Evolutionary conservation across 1,140 invertebrate species (phyloP).

Genomic region (Drosophila nannoptera): DNA sequence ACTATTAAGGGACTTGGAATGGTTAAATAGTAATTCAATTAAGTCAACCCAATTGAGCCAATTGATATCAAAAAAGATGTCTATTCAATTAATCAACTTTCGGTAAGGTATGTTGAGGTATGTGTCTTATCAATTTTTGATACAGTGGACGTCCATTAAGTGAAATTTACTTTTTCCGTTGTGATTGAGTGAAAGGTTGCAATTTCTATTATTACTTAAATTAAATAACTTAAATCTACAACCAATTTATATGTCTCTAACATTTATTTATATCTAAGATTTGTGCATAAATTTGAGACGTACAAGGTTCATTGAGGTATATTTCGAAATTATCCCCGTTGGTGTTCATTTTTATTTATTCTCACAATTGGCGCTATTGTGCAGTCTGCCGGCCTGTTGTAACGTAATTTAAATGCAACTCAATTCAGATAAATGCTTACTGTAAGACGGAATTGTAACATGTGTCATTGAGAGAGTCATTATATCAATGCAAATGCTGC

Average conservation of each 20-base stretch:
- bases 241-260: not conserved
- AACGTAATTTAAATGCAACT: slow-evolving; percentile 8
- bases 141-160: not conserved
- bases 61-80: slow-evolving; percentile 48
- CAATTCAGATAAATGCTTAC: slow-evolving; percentile 28
- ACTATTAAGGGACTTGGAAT: slow-evolving; percentile 31
- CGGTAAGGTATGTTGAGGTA: slow-evolving; percentile 17
- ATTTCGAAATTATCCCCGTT: not conserved
- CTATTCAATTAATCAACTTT: slow-evolving; percentile 48
- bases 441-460: slow-evolving; percentile 8
- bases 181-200: too few relatives aligned
- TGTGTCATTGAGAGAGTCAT: slow-evolving; percentile 23
- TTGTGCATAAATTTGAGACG: not conserved
- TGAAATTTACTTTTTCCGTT: too few relatives aligned
- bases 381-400: not conserved
- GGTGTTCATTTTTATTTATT: not conserved
- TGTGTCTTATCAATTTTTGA: slow-evolving; percentile 23
- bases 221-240: slow-evolving; percentile 2
- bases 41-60: slow-evolving; percentile 51
- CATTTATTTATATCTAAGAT: slow-evolving; percentile 4
- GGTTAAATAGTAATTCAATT: slow-evolving; percentile 32
- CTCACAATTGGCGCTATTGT: slow-evolving; percentile 18
- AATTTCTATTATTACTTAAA: not conserved
- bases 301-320: not conserved
- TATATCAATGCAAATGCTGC: not conserved